A percentile compares a stretch with the other conserved stretches of the same genome.
phyloP scores from a whole-genome alignment of 2,888 invertebrate genomes.

The Flexamia atlantica region DNA sequence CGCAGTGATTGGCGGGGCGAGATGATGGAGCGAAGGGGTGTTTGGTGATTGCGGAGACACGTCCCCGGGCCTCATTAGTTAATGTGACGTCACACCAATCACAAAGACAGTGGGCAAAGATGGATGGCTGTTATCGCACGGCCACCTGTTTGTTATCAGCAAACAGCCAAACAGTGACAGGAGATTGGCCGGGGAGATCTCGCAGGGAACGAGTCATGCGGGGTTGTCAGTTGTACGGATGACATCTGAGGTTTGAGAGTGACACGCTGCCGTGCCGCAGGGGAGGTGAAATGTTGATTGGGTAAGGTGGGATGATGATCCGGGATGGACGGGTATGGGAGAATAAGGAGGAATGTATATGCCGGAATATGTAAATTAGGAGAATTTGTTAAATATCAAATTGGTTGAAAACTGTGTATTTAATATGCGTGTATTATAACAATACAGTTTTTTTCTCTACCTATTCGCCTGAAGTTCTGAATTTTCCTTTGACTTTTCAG shows the following conservation, averaged over 20 bases:
- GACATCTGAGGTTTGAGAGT: constrained; percentile 18
- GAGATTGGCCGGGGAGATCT: constrained; percentile 14
- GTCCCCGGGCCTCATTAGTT: constrained; percentile 27
- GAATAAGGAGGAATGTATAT: too few species aligned
- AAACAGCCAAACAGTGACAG: constrained; percentile 19
- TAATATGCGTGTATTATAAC: too few species aligned
- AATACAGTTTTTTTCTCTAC: too few species aligned
- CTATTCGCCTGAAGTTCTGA: too few species aligned
- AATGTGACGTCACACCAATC: constrained; percentile 31
- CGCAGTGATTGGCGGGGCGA: constrained; percentile 13
- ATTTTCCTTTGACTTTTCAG: too few species aligned
- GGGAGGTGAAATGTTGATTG: constrained; percentile 10
- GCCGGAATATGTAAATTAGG: too few species aligned
- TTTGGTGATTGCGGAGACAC: neutral
- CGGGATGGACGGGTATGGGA: too few species aligned
- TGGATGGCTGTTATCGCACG: constrained; percentile 31
- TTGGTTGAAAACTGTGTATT: too few species aligned
- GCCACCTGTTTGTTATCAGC: constrained; percentile 40
- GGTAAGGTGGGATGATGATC: neutral
- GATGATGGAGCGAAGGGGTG: constrained; percentile 41
- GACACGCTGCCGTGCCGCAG: neutral
- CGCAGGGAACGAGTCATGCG: neutral
- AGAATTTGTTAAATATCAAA: too few species aligned
- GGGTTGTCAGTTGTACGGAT: constrained; percentile 13
- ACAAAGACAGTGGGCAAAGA: constrained; percentile 41